Evolutionary conservation across 2,888 invertebrate species (phyloP), one percentile per base, ranked within the genome.

Genomic region (Asteroscopus sphinx): DNA sequence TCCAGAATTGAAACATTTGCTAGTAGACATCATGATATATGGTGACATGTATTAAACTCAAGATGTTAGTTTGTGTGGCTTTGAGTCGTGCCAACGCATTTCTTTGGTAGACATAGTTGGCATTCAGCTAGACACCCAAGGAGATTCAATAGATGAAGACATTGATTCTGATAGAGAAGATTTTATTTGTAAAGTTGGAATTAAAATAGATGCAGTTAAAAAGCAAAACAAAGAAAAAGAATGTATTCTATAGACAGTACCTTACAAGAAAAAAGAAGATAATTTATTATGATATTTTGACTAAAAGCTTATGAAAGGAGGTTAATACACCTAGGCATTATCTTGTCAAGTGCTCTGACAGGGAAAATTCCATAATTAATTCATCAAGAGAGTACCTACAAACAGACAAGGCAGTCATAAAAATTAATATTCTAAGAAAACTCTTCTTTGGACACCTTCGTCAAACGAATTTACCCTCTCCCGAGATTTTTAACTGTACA

Each of bases 401-500:
- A 65, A 60, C 46, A 47, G 49, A 61, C 36, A 46, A 36, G 33
- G 42, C 46, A 52, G 32, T 52, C 48, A 52, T 47, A 70, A 74
- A 72, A 53, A 55, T 47, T 26, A 55, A 63, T 51, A 60, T 54
- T 40, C 45, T 40, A 13, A 53, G 53, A 21, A 55, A 60, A 49
- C 49, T 66, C 70, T 67, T 60, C 59, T 48, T 45, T 9, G 46
- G 52, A 60, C 59, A 65, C 46, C 62, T 53, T 40, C 60, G 49
- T 61, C 55, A 65, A 60, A 65, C 45, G 59, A 68, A 60, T 65
- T 66, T 44, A 70, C 62, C 61, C 53, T 60, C 74, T 61, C 60
- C 47, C 30, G 65, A 76, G 62, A 55, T 76, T 76, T 75, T 72
- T 52, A 62, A 76, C 66, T 60, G 72, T 54, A 65, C 68, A 58